Evolutionary conservation across 2,888 invertebrate genomes (phyloP).

Genomic region (Petrolisthes cinctipes): DNA sequence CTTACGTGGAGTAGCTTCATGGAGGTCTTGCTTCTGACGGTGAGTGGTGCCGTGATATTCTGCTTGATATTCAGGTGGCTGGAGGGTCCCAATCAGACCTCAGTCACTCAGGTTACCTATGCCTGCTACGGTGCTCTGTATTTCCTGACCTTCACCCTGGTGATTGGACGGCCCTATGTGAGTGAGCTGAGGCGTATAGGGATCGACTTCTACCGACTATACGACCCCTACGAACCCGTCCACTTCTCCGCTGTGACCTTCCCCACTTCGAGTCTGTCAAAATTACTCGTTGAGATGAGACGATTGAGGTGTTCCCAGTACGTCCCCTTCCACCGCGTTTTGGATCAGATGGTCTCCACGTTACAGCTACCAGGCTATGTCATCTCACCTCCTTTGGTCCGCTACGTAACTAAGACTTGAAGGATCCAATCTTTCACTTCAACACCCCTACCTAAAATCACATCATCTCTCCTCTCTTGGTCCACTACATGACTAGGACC

Average conservation of each 20-base stretch:
- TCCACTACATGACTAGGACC: no score
- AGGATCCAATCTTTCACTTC: background rate
- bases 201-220: constrained; percentile 36
- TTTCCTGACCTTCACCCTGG: constrained; percentile 57
- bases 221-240: constrained; percentile 52
- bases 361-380: constrained; percentile 50
- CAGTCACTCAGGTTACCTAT: constrained; percentile 1
- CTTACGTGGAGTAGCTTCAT: constrained; percentile 25
- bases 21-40: constrained; percentile 46
- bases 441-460: no score
- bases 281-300: constrained; percentile 36
- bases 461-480: no score
- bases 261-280: constrained; percentile 24
- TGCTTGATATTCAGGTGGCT: constrained; percentile 32
- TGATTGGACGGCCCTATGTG: constrained; percentile 59
- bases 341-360: constrained; percentile 60
- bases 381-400: constrained; percentile 53
- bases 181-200: constrained; percentile 47
- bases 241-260: constrained; percentile 58
- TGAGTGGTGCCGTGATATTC: constrained; percentile 45
- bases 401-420: constrained; percentile 38
- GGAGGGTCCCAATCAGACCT: constrained; percentile 22
- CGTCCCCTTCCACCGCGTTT: constrained; percentile 50
- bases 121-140: constrained; percentile 54
- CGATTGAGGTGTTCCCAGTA: constrained; percentile 42